Percentiles rank a stretch among this genome's conserved stretches.
These are phyloP conservation scores for Zaprionus davidi DNA, from an alignment of 1,140 invertebrate genomes.

Conservation along the genomic window DNA sequence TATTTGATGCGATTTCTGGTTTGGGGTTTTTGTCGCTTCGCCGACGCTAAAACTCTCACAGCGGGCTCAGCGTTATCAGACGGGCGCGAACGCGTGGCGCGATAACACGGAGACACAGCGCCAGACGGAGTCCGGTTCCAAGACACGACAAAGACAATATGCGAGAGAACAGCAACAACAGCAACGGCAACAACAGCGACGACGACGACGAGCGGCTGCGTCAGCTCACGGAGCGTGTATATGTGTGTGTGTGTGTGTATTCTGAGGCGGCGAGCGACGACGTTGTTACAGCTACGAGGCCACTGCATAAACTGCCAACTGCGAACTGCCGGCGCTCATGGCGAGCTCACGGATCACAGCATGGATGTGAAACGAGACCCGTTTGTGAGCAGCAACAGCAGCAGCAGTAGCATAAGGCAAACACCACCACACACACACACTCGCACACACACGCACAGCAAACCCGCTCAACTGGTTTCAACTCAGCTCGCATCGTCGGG, in stretches of 20 bases:
- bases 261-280: conserved; percentile 49
- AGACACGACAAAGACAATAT: conserved; percentile 9
- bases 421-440: conserved; percentile 44
- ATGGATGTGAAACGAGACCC: conserved; percentile 44
- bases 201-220: conserved; percentile 24
- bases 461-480: conserved; percentile 78
- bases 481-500: conserved; percentile 39
- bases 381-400: conserved; percentile 17
- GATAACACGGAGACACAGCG: conserved; percentile 36
- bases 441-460: conserved; percentile 24
- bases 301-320: conserved; percentile 74
- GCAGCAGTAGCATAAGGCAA: conserved; percentile 41
- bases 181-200: conserved; percentile 3
- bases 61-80: conserved; percentile 41
- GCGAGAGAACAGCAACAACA: conserved; percentile 6
- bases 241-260: background rate
- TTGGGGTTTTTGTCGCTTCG: background rate
- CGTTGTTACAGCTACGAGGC: conserved; percentile 80
- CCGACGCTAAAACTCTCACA: conserved; percentile 46
- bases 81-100: conserved; percentile 49
- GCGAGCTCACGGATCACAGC: conserved; percentile 40
- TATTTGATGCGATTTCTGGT: background rate
- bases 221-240: conserved; percentile 26
- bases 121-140: conserved; percentile 24
- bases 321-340: conserved; percentile 8